Evolutionary conservation across 2,888 invertebrate species (phyloP).

Genomic region (Cinara cedri): DNA sequence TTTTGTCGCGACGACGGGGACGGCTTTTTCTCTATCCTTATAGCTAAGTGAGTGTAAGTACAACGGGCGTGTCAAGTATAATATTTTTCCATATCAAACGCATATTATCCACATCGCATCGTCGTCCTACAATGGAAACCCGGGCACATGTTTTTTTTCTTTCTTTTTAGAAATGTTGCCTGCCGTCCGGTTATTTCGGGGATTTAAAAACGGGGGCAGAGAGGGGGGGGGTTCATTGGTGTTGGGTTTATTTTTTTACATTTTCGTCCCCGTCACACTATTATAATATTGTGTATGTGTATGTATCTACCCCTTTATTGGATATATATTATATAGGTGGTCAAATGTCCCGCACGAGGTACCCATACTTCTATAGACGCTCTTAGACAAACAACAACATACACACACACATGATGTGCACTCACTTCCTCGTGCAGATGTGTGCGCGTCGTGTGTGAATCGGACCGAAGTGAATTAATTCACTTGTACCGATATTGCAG

Average conservation of each 20-base stretch:
- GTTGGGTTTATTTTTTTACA: no score
- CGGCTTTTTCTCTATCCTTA: neutral
- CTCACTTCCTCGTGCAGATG: conserved; percentile 38
- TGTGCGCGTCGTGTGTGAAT: conserved; percentile 36
- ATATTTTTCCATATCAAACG: conserved; percentile 6
- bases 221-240: no score
- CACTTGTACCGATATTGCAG: conserved; percentile 29
- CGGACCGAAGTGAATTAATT: conserved; percentile 23
- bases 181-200: conserved; percentile 38
- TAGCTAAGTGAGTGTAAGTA: neutral
- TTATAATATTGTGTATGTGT: no score
- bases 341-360: conserved; percentile 52
- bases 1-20: conserved; percentile 17
- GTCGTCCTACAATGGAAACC: conserved; percentile 54
- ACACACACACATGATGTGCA: neutral
- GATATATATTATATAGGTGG: neutral
- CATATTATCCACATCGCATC: neutral
- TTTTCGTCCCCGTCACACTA: no score
- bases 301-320: no score
- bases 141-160: conserved; percentile 7
- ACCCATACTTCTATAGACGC: conserved; percentile 3
- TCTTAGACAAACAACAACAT: conserved; percentile 53
- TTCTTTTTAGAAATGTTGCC: conserved; percentile 38
- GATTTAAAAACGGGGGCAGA: conserved; percentile 16
- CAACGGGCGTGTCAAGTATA: conserved; percentile 43